Conservation (phyloP, 2,113 vertebrate genomes). For the Ondatra zibethicus region DNA sequence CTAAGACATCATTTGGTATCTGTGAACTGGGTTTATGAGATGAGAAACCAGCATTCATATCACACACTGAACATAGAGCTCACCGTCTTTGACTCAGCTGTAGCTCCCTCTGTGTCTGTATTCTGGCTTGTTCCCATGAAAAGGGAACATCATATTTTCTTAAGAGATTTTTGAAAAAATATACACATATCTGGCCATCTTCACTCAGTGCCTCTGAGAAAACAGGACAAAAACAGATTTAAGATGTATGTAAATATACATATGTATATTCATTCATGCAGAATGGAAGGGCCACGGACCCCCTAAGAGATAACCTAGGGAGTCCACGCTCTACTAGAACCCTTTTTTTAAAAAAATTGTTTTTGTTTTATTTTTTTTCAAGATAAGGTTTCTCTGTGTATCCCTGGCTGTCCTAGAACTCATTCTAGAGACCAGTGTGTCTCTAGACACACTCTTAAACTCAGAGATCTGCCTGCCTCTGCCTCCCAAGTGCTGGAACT, state of each 20-base stretch:
- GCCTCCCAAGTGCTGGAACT: background rate
- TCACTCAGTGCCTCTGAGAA: slow-evolving; percentile 91
- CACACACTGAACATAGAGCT: slow-evolving; percentile 46
- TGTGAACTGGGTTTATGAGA: background rate
- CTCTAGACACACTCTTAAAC: no score
- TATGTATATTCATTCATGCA: background rate
- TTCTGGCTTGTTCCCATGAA: slow-evolving; percentile 90
- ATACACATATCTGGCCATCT: slow-evolving; percentile 93
- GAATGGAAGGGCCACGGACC: background rate
- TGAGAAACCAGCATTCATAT: background rate
- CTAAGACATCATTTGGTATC: background rate
- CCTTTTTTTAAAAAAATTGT: no score
- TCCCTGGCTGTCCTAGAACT: background rate
- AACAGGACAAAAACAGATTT: background rate
- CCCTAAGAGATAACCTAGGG: background rate
- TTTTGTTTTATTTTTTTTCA: background rate
- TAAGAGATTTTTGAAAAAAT: slow-evolving; percentile 89
- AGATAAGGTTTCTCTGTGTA: background rate
- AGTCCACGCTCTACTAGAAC: background rate
- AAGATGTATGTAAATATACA: background rate
- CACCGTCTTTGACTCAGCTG: slow-evolving; percentile 76
- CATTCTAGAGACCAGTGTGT: background rate
- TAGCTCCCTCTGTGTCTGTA: slow-evolving; percentile 87
- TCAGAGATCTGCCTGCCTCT: background rate
- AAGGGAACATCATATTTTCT: slow-evolving; percentile 88